A percentile compares a stretch with the other conserved stretches of the same genome.
These are phyloP conservation scores for Chelidonichthys spinosus DNA, from an alignment of 2,797 vertebrate genomes.

Conservation along the genomic window DNA sequence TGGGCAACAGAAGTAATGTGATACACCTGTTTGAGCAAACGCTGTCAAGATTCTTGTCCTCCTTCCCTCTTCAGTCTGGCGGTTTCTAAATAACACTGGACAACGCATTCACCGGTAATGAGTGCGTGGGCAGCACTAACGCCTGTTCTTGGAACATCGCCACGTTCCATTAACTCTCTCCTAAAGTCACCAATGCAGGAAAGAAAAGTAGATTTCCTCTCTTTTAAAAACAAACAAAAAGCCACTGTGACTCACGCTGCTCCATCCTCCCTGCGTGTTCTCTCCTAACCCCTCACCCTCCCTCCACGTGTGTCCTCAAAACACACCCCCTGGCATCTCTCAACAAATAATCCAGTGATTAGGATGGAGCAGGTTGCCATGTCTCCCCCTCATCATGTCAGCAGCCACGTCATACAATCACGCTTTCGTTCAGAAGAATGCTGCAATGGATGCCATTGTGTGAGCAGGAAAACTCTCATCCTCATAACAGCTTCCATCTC, in stretches of 20 bases:
- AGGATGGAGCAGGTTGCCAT: constrained; percentile 52
- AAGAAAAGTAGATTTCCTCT: constrained; percentile 41
- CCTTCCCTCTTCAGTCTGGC: constrained; percentile 8
- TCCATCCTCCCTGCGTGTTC: constrained; percentile 5
- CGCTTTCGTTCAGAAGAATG: constrained; percentile 27
- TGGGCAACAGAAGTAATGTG: neutral
- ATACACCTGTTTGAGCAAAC: neutral
- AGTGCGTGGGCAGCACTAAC: constrained; percentile 15
- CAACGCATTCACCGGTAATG: constrained; percentile 42
- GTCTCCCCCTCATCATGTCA: constrained; percentile 54
- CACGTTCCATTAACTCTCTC: constrained; percentile 38
- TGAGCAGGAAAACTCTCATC: neutral
- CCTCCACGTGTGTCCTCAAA: constrained; percentile 27
- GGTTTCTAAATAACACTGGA: constrained; percentile 25
- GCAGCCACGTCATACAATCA: constrained; percentile 44
- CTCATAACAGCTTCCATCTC: neutral
- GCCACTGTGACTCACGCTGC: constrained; percentile 47
- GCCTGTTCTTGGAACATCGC: constrained; percentile 34
- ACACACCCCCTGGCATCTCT: constrained; percentile 24
- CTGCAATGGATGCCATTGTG: constrained; percentile 2
- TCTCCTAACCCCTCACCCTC: neutral
- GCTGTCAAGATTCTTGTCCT: neutral
- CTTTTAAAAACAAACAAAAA: constrained; percentile 4
- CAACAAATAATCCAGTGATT: constrained; percentile 59
- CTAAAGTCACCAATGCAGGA: constrained; percentile 32